Evolutionary conservation across 2,113 vertebrate genomes (phyloP), one percentile per base, ranked within the genome.

Genomic region (Merops nubicus): DNA sequence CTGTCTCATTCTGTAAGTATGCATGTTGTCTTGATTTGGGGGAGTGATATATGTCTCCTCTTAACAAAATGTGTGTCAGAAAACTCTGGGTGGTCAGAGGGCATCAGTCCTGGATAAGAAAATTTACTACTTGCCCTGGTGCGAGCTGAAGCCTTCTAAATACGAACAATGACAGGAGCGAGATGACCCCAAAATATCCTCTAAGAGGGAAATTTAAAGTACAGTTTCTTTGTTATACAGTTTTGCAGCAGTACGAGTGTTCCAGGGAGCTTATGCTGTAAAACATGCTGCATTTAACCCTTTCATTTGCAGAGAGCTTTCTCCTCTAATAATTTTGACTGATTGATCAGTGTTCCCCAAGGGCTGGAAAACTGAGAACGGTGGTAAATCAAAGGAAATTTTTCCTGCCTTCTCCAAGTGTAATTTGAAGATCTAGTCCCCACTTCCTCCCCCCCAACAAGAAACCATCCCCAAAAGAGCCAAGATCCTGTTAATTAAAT

Each of bases 401-500:
- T 89, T 56, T 92, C 34, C 29, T 92, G n/a, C 45, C 45, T 74
- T 70, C 72, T 83, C 79, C 63, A 91, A 90, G 83, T 63, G 54
- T 40, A 63, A 63, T 92, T 85, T 74, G 68, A 84, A 93, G 42
- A 63, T 29, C n/a, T 65, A 28, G 48, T 53, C 40, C 2, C 25
- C 17, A 69, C 50, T 12, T 53, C 12, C 34, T 6, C 4, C 18
- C 21, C 7, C 18, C 17, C 17, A 7, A n/a, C 47, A 70, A 79
- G 72, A 88, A 92, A 70, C 34, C 20, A 74, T 26, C 38, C 72
- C 83, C 91, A 51, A 78, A 91, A 89, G 73, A 92, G 47, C 64
- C 47, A 56, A 81, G 83, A 87, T 78, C 80, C 43, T 62, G 70
- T 76, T 96, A 96, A 95, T 96, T 97, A 96, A 92, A 87, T 96